phyloP scores from a whole-genome alignment of 2,888 invertebrate species.

The Drosophila borborema region DNA sequence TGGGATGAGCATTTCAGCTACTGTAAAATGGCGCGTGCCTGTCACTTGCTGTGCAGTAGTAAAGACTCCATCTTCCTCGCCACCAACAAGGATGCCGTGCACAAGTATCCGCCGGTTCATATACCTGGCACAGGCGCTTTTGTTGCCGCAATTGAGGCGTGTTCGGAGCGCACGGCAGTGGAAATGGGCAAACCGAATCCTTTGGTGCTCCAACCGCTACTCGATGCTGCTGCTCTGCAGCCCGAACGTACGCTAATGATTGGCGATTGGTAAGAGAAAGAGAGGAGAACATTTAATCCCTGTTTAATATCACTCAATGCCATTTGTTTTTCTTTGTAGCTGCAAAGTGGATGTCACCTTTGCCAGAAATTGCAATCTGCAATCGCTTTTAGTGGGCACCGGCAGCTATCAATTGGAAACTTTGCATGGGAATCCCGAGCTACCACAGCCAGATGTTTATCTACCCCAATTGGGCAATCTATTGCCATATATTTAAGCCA shows the following conservation, averaged over 20 bases:
- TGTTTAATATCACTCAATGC: conserved; percentile 6
- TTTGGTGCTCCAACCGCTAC: conserved; percentile 90
- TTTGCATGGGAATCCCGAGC: conserved; percentile 86
- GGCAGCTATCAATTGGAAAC: conserved; percentile 91
- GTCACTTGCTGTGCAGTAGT: conserved; percentile 91
- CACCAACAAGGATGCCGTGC: conserved; percentile 96
- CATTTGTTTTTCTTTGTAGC: conserved; percentile 85
- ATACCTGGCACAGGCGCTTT: conserved; percentile 94
- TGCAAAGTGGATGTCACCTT: conserved; percentile 96
- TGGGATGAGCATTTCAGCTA: conserved; percentile 97
- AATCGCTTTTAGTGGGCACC: conserved; percentile 94
- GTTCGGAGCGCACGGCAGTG: conserved; percentile 91
- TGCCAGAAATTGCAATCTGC: conserved; percentile 94
- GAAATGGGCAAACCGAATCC: conserved; percentile 96
- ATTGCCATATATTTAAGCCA: conserved; percentile 79
- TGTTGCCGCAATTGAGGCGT: conserved; percentile 93
- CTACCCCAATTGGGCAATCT: conserved; percentile 90
- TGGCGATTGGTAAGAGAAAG: conserved; percentile 82
- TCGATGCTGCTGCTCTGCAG: conserved; percentile 90
- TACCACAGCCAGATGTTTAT: conserved; percentile 90
- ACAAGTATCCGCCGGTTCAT: conserved; percentile 90
- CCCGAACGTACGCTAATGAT: conserved; percentile 89
- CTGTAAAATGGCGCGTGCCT: conserved; percentile 95
- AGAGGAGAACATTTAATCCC: conserved; percentile 4
- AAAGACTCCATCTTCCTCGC: conserved; percentile 93